phyloP scores from a whole-genome alignment of 2,888 invertebrate genomes.

The Pseudococcus jackbeardsleyi region DNA sequence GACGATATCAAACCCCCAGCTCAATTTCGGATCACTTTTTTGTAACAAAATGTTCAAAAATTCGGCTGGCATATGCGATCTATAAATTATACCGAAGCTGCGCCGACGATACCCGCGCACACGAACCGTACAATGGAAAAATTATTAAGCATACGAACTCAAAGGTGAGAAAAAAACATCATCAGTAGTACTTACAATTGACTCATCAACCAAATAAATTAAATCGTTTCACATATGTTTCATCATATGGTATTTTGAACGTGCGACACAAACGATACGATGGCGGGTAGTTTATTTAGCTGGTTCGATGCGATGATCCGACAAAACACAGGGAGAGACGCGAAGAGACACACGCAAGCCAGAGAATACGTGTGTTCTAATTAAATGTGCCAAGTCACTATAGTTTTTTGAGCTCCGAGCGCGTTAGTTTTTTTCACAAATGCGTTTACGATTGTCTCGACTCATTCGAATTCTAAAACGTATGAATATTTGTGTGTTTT shows the following conservation, averaged over 20 bases:
- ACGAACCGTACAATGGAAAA: background rate
- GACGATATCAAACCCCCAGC: constrained; percentile 68
- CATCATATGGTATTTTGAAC: constrained; percentile 48
- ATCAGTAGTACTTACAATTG: background rate
- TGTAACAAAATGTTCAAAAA: constrained; percentile 68
- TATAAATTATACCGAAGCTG: background rate
- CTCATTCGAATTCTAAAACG: background rate
- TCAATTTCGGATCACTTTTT: constrained; percentile 67
- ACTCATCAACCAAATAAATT: constrained; percentile 26
- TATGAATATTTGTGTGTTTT: background rate
- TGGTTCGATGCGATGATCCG: constrained; percentile 42
- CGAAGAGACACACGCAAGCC: constrained; percentile 2
- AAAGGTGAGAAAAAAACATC: too few relatives aligned
- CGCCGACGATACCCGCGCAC: background rate
- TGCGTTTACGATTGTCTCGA: constrained; percentile 5
- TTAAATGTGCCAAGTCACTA: constrained; percentile 63
- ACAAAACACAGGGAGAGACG: background rate
- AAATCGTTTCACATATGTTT: constrained; percentile 60
- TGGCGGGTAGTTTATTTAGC: constrained; percentile 60
- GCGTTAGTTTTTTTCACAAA: constrained; percentile 39
- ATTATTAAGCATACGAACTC: background rate
- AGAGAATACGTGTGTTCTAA: constrained; percentile 56
- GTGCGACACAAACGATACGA: background rate
- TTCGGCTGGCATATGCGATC: constrained; percentile 53
- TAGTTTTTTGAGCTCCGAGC: constrained; percentile 16